Conservation (phyloP, 2,888 invertebrate genomes). For the Troides helena region DNA sequence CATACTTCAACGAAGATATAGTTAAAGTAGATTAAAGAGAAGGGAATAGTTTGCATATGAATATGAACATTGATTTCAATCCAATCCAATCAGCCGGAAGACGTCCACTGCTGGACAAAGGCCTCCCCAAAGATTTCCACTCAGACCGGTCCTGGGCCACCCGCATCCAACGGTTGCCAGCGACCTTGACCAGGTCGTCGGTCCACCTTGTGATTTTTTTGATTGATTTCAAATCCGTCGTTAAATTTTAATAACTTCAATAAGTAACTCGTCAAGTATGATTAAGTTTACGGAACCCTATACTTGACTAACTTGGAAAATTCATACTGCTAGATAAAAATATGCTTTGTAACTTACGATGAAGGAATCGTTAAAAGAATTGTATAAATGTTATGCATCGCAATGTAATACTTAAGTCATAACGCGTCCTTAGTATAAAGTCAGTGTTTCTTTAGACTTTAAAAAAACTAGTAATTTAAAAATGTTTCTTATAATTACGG, state of each 20-base stretch:
- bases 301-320: not conserved
- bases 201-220: too few relatives aligned
- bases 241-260: not conserved
- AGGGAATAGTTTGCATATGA: not conserved
- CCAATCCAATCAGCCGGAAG: too few relatives aligned
- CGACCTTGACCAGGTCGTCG: too few relatives aligned
- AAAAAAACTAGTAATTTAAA: not conserved
- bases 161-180: too few relatives aligned
- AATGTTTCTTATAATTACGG: conserved; percentile 2
- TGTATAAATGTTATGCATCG: not conserved
- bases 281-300: not conserved
- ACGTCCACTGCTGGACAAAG: too few relatives aligned
- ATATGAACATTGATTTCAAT: not conserved
- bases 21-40: not conserved
- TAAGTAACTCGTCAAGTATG: not conserved
- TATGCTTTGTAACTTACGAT: conserved; percentile 1
- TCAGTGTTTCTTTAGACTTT: too few relatives aligned
- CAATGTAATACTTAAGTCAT: not conserved
- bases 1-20: too few relatives aligned
- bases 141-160: too few relatives aligned
- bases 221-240: not conserved
- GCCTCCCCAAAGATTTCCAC: too few relatives aligned
- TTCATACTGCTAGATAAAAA: not conserved
- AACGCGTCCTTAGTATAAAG: not conserved
- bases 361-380: not conserved